Percentiles rank a stretch among this genome's conserved stretches.
phyloP scores from a whole-genome alignment of 2,888 invertebrate species.

The Laspeyria flexula region DNA sequence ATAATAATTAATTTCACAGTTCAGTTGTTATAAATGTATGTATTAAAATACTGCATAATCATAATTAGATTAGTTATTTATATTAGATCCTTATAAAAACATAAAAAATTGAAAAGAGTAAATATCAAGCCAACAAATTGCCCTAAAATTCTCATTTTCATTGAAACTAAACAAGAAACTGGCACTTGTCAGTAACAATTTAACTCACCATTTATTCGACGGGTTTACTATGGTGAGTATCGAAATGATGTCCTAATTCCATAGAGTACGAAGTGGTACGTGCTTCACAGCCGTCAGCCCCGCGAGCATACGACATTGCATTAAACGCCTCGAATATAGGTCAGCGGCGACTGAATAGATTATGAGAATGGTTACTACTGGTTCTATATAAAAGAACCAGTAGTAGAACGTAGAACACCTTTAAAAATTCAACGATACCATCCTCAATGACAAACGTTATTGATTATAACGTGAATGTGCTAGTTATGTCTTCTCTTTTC shows the following conservation, averaged over 20 bases:
- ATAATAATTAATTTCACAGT: too few species aligned
- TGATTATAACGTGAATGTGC: conserved; percentile 34
- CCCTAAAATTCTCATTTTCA: too few species aligned
- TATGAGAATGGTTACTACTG: conserved; percentile 44
- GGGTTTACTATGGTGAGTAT: conserved; percentile 30
- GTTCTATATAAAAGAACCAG: too few species aligned
- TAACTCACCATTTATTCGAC: conserved; percentile 19
- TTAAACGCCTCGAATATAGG: conserved; percentile 48
- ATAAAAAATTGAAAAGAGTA: too few species aligned
- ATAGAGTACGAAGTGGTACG: conserved; percentile 24
- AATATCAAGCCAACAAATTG: too few species aligned
- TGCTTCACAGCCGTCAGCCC: conserved; percentile 36
- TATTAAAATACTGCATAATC: too few species aligned
- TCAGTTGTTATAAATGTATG: too few species aligned
- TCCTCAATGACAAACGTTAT: conserved; percentile 37
- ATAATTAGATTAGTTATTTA: too few species aligned
- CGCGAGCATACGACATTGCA: conserved; percentile 47
- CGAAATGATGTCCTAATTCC: conserved; percentile 31
- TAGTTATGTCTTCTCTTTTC: conserved; percentile 10
- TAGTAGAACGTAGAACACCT: conserved; percentile 30
- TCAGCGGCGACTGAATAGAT: conserved; percentile 48
- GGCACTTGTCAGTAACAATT: background rate
- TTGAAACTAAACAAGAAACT: too few species aligned
- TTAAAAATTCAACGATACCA: conserved; percentile 40
- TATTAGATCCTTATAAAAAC: too few species aligned